Evolutionary conservation across 2,888 invertebrate species (phyloP).

Genomic region (Matsumyia berberina): DNA sequence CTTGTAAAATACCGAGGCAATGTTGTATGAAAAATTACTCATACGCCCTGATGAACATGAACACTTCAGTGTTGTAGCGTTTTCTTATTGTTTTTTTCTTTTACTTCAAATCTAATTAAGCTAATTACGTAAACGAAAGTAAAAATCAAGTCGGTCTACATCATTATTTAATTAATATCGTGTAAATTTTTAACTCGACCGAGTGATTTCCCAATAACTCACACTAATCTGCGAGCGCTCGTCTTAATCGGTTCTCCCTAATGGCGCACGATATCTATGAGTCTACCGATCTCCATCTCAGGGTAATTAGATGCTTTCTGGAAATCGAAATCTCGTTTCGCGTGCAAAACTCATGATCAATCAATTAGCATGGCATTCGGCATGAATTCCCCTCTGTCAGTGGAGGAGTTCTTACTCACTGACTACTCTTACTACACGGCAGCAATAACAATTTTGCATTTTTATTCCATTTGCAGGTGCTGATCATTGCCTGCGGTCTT

Average conservation of each 20-base stretch:
- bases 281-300: conserved; percentile 35
- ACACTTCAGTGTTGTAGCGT: conserved; percentile 18
- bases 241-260: conserved; percentile 32
- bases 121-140: conserved; percentile 53
- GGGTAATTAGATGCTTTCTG: conserved; percentile 51
- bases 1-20: conserved; percentile 2
- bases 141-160: conserved; percentile 24
- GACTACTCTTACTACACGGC: conserved; percentile 8
- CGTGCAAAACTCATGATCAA: conserved; percentile 54
- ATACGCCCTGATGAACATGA: conserved; percentile 54
- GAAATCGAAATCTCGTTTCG: conserved; percentile 22
- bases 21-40: conserved; percentile 34
- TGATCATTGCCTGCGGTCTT: conserved; percentile 57
- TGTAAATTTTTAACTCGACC: conserved; percentile 19
- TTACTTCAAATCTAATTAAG: conserved; percentile 26
- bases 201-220: conserved; percentile 41
- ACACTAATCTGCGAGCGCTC: background rate
- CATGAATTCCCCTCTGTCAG: background rate
- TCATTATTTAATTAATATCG: conserved; percentile 27
- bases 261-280: conserved; percentile 47
- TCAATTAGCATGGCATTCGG: conserved; percentile 36
- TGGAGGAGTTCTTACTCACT: background rate
- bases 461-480: conserved; percentile 57
- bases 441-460: conserved; percentile 41
- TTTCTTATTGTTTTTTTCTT: conserved; percentile 7